Conservation (phyloP, 92 coral and sea anemone genomes). For the Siderastrea radians region DNA sequence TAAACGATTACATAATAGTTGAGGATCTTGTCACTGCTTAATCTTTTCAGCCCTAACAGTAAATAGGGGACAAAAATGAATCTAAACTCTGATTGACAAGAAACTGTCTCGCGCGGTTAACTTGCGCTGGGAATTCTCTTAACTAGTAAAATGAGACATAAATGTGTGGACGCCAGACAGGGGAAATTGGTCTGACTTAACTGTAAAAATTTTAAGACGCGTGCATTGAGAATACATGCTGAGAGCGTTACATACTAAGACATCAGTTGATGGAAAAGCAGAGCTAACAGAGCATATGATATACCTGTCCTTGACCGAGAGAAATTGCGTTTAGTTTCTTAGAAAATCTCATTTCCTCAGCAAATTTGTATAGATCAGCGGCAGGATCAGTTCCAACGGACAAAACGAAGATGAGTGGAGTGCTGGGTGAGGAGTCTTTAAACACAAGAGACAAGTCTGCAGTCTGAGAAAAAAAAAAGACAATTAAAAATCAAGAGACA, state of each 20-base stretch:
- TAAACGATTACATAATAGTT: no score
- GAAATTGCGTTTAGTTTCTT: constrained; percentile 98
- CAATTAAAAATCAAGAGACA: background rate
- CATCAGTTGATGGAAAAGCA: background rate
- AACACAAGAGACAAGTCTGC: constrained; percentile 96
- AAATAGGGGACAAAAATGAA: no score
- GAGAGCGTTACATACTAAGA: background rate
- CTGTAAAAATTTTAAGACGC: no score
- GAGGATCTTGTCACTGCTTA: no score
- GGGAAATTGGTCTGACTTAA: no score
- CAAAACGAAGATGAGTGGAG: constrained; percentile 95
- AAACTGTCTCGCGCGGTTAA: no score
- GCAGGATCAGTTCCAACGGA: constrained; percentile 99
- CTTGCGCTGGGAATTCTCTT: no score
- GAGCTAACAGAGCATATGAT: background rate
- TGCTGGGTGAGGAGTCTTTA: constrained; percentile 95
- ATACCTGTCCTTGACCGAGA: constrained; percentile 98
- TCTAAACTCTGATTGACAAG: no score
- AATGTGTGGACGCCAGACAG: no score
- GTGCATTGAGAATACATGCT: no score
- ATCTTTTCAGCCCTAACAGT: no score
- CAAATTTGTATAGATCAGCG: constrained; percentile 98
- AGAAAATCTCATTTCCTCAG: constrained; percentile 98
- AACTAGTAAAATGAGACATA: no score
- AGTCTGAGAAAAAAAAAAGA: constrained; percentile 61